phyloP scores from a whole-genome alignment of 2,113 vertebrate genomes.

The Pipa parva region DNA sequence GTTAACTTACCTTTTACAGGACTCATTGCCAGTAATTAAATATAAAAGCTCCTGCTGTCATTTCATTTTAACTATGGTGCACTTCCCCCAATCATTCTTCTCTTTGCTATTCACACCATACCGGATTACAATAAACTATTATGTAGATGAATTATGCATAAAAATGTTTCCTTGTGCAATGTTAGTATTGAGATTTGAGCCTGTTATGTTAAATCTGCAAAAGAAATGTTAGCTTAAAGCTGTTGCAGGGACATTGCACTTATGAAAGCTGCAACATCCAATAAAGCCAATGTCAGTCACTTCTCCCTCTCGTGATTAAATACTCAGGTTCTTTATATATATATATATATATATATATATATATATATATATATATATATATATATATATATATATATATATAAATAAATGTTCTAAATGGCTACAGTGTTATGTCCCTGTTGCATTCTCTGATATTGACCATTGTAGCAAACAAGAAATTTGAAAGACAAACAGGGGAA shows the following conservation, averaged over 20 bases:
- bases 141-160: constrained; percentile 25
- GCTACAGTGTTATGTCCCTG: no score
- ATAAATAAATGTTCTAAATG: not conserved
- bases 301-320: no score
- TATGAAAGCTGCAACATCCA: no score
- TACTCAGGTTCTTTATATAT: not conserved
- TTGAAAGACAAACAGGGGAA: no score
- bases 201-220: constrained; percentile 4
- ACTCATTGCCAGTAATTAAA: constrained; percentile 40
- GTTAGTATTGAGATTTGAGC: not conserved
- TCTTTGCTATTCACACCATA: constrained; percentile 20
- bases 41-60: constrained; percentile 27
- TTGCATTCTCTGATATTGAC: no score
- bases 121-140: constrained; percentile 8
- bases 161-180: constrained; percentile 11
- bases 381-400: not conserved
- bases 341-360: not conserved
- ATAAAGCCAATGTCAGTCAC: no score
- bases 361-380: not conserved
- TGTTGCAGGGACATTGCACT: no score
- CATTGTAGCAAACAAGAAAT: no score
- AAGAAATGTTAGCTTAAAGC: not conserved
- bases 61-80: constrained; percentile 31
- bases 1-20: constrained; percentile 36
- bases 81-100: constrained; percentile 25